Conservation (phyloP, 2,888 invertebrate genomes). For the Cryptocephalus moraei region DNA sequence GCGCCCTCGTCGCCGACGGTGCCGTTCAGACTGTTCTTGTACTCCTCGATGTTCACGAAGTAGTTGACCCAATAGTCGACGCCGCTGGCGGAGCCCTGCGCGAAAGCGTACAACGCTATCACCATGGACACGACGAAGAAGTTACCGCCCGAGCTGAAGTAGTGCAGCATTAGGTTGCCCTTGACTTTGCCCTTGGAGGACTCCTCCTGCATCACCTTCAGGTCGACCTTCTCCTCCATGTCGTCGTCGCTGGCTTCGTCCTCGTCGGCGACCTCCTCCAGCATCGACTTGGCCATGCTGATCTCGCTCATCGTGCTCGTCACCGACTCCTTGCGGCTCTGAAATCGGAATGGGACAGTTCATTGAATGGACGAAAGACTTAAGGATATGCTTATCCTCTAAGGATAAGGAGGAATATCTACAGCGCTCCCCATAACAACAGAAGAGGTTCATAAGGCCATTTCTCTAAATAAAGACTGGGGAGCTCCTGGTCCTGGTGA, state of each 20-base stretch:
- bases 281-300: constrained; percentile 31
- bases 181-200: constrained; percentile 49
- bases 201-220: constrained; percentile 46
- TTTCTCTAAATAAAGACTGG: too few relatives aligned
- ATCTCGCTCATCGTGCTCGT: constrained; percentile 32
- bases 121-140: constrained; percentile 41
- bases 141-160: constrained; percentile 47
- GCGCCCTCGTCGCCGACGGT: background rate
- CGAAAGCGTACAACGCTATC: constrained; percentile 42
- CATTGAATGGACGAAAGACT: too few relatives aligned
- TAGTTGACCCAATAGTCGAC: constrained; percentile 65
- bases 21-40: background rate
- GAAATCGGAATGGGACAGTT: background rate
- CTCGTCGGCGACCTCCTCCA: constrained; percentile 30
- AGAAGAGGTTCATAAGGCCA: too few relatives aligned
- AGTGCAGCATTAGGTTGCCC: constrained; percentile 46
- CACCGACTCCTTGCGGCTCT: constrained; percentile 13
- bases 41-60: constrained; percentile 43
- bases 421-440: too few relatives aligned
- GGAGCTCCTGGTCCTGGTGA: too few relatives aligned
- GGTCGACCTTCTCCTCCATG: constrained; percentile 35
- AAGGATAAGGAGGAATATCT: too few relatives aligned
- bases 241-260: constrained; percentile 17
- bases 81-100: constrained; percentile 53
- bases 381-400: too few relatives aligned